These are phyloP conservation scores for Hyperoplus lanceolatus DNA, from an alignment of 2,797 vertebrate genomes.

Conservation along the genomic window DNA sequence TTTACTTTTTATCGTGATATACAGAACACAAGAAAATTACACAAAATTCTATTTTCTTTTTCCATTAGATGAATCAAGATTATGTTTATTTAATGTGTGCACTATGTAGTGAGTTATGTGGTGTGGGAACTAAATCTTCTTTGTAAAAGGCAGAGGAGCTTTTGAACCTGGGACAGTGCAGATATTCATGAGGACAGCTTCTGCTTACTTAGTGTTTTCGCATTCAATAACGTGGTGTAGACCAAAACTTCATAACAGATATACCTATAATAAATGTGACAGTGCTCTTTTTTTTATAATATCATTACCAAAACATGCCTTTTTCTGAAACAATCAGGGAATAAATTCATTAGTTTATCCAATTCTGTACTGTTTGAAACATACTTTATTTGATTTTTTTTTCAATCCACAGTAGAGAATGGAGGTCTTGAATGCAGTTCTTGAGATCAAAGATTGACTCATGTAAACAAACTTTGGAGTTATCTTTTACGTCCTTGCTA, in stretches of 20 bases:
- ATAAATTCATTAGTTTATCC: not conserved
- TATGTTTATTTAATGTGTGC: not conserved
- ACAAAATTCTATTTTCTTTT: not conserved
- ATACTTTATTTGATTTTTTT: not conserved
- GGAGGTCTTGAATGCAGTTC: not conserved
- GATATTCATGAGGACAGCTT: not conserved
- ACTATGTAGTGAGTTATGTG: not conserved
- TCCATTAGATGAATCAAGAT: too few species aligned
- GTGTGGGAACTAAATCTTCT: not conserved
- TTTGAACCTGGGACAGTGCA: conserved; percentile 1
- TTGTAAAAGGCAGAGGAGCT: not conserved
- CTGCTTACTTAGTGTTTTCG: not conserved
- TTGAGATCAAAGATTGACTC: not conserved
- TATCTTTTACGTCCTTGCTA: too few species aligned
- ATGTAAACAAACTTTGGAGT: too few species aligned
- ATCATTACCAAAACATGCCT: too few species aligned
- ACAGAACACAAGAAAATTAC: not conserved
- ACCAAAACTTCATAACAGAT: not conserved
- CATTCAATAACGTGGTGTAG: not conserved
- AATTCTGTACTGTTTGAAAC: not conserved
- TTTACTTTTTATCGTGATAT: not conserved
- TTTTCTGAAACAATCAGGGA: too few species aligned
- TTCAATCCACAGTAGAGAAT: not conserved
- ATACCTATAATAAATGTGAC: not conserved
- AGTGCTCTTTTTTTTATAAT: not conserved